Evolutionary conservation across 2,797 vertebrate species (phyloP).

Genomic region (Champsocephalus esox): DNA sequence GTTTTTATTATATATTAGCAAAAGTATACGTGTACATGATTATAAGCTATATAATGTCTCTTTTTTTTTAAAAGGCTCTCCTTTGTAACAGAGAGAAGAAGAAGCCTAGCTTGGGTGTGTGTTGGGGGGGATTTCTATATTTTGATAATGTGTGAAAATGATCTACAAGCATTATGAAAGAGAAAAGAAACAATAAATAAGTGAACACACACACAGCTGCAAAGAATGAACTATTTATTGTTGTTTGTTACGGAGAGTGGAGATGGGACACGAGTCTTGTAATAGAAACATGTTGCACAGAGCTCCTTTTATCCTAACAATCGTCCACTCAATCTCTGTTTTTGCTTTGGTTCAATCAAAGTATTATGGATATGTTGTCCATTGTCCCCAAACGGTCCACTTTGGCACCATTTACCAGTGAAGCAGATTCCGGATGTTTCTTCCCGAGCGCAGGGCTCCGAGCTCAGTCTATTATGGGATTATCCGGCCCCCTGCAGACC

Average conservation of each 20-base stretch:
- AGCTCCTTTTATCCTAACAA: background rate
- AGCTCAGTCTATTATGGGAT: constrained; percentile 82
- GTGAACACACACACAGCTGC: constrained; percentile 56
- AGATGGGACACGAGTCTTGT: constrained; percentile 38
- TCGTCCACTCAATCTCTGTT: constrained; percentile 10
- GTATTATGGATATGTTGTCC: background rate
- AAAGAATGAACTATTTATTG: constrained; percentile 57
- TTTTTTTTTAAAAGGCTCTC: constrained; percentile 68
- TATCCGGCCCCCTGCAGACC: constrained; percentile 93
- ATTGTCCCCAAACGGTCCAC: background rate
- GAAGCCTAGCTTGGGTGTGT: constrained; percentile 22
- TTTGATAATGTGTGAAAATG: constrained; percentile 77
- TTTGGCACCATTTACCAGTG: constrained; percentile 6
- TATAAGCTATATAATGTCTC: constrained; percentile 64
- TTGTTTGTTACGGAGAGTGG: constrained; percentile 13
- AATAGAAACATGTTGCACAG: constrained; percentile 53
- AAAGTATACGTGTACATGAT: constrained; percentile 69
- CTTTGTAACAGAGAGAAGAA: constrained; percentile 48
- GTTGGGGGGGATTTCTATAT: constrained; percentile 63
- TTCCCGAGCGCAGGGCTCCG: background rate
- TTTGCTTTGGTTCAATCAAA: constrained; percentile 28
- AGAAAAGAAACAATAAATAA: constrained; percentile 68
- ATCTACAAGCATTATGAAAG: constrained; percentile 55
- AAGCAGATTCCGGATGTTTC: background rate
- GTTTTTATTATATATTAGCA: constrained; percentile 71